These are phyloP conservation scores for Thereuonema tuberculata DNA, from an alignment of 1,140 invertebrate genomes.

Conservation along the genomic window DNA sequence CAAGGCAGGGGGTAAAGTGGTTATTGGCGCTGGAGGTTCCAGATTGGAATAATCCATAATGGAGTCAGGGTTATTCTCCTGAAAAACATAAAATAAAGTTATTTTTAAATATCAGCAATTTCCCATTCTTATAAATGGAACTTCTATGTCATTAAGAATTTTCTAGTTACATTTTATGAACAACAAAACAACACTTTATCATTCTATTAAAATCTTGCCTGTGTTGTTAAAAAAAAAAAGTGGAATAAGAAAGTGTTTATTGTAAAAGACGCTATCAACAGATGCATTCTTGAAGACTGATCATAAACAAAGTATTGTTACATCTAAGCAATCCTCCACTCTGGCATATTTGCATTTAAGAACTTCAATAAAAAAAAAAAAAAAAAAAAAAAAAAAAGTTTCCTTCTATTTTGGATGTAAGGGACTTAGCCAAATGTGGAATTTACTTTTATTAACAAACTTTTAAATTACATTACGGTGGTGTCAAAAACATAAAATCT, in stretches of 20 bases:
- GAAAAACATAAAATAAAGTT: slow-evolving; percentile 4
- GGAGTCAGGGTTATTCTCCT: slow-evolving; percentile 19
- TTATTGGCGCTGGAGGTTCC: slow-evolving; percentile 11
- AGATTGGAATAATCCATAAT: slow-evolving; percentile 17
- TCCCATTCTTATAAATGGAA: background rate
- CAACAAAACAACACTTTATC: background rate
- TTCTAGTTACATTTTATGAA: background rate
- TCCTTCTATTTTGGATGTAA: no score
- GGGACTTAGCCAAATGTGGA: no score
- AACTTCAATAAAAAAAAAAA: no score
- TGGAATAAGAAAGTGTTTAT: background rate
- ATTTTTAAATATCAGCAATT: background rate
- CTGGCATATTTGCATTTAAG: no score
- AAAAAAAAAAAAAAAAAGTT: no score
- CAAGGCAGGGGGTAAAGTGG: slow-evolving; percentile 15
- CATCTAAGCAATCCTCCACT: no score
- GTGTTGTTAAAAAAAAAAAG: background rate
- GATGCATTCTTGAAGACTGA: no score
- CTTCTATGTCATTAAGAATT: background rate
- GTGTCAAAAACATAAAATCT: background rate
- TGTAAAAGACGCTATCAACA: no score
- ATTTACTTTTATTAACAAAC: no score
- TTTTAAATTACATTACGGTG: no score
- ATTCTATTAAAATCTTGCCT: background rate
- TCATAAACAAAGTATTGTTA: no score